Conservation (phyloP, 2,113 vertebrate species). For the Notothenia rossii region DNA sequence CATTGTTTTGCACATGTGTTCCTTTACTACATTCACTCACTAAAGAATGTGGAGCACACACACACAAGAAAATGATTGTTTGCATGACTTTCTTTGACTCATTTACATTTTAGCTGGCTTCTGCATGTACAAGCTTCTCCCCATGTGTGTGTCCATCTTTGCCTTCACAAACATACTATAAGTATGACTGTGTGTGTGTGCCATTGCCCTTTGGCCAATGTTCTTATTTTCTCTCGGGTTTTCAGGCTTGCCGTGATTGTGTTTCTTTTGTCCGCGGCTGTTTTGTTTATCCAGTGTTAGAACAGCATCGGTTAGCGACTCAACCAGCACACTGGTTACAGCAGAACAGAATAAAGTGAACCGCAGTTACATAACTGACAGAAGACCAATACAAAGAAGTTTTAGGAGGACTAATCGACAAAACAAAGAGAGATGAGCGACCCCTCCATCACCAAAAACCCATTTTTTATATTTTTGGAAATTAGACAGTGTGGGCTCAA, state of each 20-base stretch:
- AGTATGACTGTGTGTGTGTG: conserved; percentile 13
- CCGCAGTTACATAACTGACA: conserved; percentile 32
- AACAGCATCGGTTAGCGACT: conserved; percentile 40
- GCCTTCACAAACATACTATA: conserved; percentile 21
- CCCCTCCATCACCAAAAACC: conserved; percentile 1
- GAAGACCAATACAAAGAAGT: conserved; percentile 52
- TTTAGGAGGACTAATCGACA: conserved; percentile 22
- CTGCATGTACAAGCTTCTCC: not conserved
- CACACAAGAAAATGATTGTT: not conserved
- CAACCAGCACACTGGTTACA: conserved; percentile 47
- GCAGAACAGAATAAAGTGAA: conserved; percentile 47
- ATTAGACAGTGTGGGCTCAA: too few species aligned
- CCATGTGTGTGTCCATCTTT: conserved; percentile 23
- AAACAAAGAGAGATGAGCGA: conserved; percentile 35
- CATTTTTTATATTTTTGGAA: too few species aligned
- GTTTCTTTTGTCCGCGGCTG: conserved; percentile 57
- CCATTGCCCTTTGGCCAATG: conserved; percentile 11
- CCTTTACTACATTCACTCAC: not conserved
- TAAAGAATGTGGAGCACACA: not conserved
- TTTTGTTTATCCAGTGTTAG: conserved; percentile 65
- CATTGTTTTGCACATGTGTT: not conserved
- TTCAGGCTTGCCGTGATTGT: conserved; percentile 64
- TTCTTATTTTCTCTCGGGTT: conserved; percentile 65
- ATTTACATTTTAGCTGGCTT: conserved; percentile 14
- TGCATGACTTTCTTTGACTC: not conserved